These are phyloP conservation scores for Platerodrilus igneus DNA, from an alignment of 2,888 invertebrate genomes.

Conservation along the genomic window DNA sequence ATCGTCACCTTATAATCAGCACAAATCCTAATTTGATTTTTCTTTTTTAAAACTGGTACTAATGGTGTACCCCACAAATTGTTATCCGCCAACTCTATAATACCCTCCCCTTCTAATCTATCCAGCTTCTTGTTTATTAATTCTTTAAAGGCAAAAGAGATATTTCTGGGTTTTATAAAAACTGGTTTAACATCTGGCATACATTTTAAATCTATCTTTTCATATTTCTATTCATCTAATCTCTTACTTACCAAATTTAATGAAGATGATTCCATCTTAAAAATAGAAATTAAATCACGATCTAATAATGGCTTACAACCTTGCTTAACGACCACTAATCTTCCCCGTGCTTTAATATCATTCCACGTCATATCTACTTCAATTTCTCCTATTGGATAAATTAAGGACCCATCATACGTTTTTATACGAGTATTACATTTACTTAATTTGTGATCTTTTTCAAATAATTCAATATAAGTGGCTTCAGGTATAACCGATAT, in stretches of 20 bases:
- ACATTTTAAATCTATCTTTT: not conserved
- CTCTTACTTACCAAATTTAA: not conserved
- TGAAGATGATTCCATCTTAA: not conserved
- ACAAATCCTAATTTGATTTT: not conserved
- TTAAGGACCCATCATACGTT: slow-evolving; percentile 2
- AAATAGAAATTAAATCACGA: not conserved
- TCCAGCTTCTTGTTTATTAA: no score
- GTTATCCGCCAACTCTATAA: no score
- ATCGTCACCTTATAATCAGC: slow-evolving; percentile 5
- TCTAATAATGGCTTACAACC: not conserved
- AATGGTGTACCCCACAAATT: no score
- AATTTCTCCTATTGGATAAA: not conserved
- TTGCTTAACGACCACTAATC: not conserved
- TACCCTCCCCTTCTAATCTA: no score
- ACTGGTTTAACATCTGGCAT: not conserved
- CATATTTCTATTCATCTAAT: not conserved
- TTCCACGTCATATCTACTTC: not conserved
- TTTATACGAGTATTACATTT: no score
- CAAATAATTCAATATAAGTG: no score
- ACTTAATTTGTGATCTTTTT: no score
- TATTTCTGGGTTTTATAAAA: not conserved
- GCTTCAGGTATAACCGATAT: no score
- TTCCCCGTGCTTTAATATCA: not conserved
- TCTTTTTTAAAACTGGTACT: not conserved
- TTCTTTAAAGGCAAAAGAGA: not conserved